phyloP scores from a whole-genome alignment of 2,113 vertebrate genomes.

The Gasterosteus nipponicus region DNA sequence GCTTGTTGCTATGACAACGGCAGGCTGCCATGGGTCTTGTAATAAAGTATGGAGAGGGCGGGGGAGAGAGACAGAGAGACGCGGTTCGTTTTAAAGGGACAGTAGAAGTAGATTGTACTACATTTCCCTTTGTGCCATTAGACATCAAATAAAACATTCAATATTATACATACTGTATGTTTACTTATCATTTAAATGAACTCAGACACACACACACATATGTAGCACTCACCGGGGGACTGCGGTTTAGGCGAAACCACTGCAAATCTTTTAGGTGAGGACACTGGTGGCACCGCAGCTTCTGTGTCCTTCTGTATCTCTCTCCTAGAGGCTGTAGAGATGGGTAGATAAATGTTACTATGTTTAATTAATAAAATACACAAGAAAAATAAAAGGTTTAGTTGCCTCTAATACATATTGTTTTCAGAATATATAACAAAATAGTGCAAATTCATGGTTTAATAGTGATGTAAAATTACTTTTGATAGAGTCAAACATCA shows the following conservation, averaged over 20 bases:
- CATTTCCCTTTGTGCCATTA: neutral
- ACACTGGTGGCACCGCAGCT: conserved; percentile 70
- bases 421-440: neutral
- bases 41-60: conserved; percentile 38
- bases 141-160: neutral
- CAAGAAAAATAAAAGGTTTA: neutral
- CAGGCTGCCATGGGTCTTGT: conserved; percentile 39
- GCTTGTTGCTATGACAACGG: conserved; percentile 77
- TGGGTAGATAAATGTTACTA: neutral
- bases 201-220: conserved; percentile 12
- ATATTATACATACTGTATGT: neutral
- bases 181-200: neutral
- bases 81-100: conserved; percentile 33
- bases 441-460: neutral
- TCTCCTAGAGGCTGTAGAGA: conserved; percentile 82
- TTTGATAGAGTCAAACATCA: neutral
- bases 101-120: conserved; percentile 2
- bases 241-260: conserved; percentile 86
- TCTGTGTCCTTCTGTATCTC: conserved; percentile 87
- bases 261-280: conserved; percentile 87
- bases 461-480: neutral
- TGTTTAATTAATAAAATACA: conserved; percentile 1
- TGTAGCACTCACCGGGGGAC: conserved; percentile 86
- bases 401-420: neutral
- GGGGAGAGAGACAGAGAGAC: neutral